Evolutionary conservation across 2,113 vertebrate genomes (phyloP), one percentile per base, ranked within the genome.

Genomic region (Etheostoma cragini): DNA sequence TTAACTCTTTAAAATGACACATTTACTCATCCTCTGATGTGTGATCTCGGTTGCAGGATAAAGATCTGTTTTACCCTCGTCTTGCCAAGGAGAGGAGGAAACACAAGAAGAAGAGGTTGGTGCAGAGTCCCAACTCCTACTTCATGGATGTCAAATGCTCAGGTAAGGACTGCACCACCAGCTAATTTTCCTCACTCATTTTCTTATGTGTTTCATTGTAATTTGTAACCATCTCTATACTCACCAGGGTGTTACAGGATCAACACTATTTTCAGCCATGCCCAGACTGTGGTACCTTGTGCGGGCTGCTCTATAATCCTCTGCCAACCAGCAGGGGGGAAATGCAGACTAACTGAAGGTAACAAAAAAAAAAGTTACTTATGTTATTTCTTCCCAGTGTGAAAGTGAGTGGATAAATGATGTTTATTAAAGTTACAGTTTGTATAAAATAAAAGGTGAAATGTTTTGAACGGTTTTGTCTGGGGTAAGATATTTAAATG

Each of bases 51-150:
- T 42, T 67, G 70, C 86, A 92, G 92, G 94, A 95, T 22, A 96
- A 94, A 83, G 97, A 98, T 54, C 93, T 97, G 87, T 87, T 98
- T 86, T 94, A 96, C 80, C 96, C 95, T 54, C 94, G 93, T 64
- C 92, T 95, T 0, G 89, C 92, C 1, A 95, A 95, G 89, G 95
- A 97, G 93, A 96, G 94, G 90, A 81, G 93, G 82, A 95, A 84
- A 75, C 97, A 97, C 89, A 97, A 97, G 94, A 97, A 97, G 92
- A 97, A 96, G 92, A 95, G 96, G 77, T 93, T 97, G 88, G 96
- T 97, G 52, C 96, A 97, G 92, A 95, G 95, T 49, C 96, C 97
- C 21, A 97, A 97, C 84, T 96, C 96, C 49, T 97, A 96, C 84
- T 97, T 97, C 83, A 96, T 97, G 96, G 96, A 97, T 58, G 96